Conservation (phyloP, 2,888 invertebrate species). For the Amiota minor region DNA sequence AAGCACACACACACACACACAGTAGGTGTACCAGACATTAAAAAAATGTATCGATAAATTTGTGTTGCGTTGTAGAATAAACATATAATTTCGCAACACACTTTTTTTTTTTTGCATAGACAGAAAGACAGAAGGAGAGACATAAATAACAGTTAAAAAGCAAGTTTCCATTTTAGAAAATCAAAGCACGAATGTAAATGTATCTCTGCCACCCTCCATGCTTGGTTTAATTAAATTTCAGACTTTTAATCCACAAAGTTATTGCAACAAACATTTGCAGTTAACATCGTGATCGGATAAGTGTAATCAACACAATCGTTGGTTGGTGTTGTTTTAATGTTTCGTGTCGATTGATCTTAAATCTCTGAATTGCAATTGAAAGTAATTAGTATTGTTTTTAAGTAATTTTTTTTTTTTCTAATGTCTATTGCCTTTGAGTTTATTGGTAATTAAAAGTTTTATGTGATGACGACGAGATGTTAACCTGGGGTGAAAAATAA, state of each 20-base stretch:
- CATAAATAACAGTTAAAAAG: background rate
- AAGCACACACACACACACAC: background rate
- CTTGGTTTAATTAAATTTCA: slow-evolving; percentile 17
- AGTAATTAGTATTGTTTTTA: slow-evolving; percentile 47
- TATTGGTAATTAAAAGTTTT: no score
- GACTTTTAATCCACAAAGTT: slow-evolving; percentile 25
- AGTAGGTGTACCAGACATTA: slow-evolving; percentile 23
- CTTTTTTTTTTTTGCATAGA: slow-evolving; percentile 26
- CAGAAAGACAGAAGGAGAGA: no score
- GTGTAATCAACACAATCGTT: background rate
- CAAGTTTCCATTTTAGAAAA: slow-evolving; percentile 21
- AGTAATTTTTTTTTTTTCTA: slow-evolving; percentile 20
- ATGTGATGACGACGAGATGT: no score
- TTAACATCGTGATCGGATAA: background rate
- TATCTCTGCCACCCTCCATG: background rate
- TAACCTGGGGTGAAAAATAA: no score
- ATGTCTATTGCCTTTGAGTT: background rate
- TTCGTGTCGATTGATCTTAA: slow-evolving; percentile 16
- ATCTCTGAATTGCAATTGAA: slow-evolving; percentile 55
- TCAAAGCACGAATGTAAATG: background rate
- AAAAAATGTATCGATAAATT: slow-evolving; percentile 15
- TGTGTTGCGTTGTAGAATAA: background rate
- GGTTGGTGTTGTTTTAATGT: background rate
- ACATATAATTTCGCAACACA: slow-evolving; percentile 16
- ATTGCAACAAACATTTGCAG: background rate